Base-by-base conservation (phyloP, 2,888 invertebrate genomes). In the Glyphotaelius pellucidus region DNA sequence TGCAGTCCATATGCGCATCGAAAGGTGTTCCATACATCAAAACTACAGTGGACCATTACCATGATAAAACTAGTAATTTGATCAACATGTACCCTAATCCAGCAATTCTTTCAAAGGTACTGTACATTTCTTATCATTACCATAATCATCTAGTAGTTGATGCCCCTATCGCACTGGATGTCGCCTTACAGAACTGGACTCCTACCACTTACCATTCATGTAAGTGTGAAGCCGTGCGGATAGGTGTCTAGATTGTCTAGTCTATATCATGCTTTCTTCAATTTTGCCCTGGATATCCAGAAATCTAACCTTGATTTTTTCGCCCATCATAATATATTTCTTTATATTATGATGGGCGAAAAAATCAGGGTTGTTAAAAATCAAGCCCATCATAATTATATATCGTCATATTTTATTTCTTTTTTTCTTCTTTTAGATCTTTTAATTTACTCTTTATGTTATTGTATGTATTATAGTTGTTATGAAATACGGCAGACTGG, bases 1-100 rank as follows among this genome's bases (percentile, higher is more conserved):
- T 98, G 38, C 98, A 98, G 94, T 98, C 98, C 86, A 97, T 98
- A 93, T 98, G 98, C 94, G 98, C 98, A 94, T 97, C 97, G 91
- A 96, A 98, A 94, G 98, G 98, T 95, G 97, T 99, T 93, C 99
- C 99, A 0, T 98, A 98, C 94, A 96, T 99, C 93, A 97, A 98
- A 94, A 97, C 97, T 2, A 97, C 97, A 94, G 98, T 98, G 96
- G 97, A 98, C 94, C 96, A 97, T 90, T 94, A 94, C 42, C 96
- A 96, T 94, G 95, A 95, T 93, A 94, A 96, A 79, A 95, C 96
- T 93, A 96, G 96, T 95, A 96, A 96, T 90, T 95, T 96, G 92
- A 96, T 98, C 92, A 98, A 98, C 95, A 95, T 99, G 93, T 98
- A 97, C 95, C 98, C 98, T 0, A 96, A 97, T 94, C 97, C 97